Percentiles rank a stretch among this genome's conserved stretches.
phyloP scores from a whole-genome alignment of 2,113 vertebrate species.

The Ammospiza nelsoni region DNA sequence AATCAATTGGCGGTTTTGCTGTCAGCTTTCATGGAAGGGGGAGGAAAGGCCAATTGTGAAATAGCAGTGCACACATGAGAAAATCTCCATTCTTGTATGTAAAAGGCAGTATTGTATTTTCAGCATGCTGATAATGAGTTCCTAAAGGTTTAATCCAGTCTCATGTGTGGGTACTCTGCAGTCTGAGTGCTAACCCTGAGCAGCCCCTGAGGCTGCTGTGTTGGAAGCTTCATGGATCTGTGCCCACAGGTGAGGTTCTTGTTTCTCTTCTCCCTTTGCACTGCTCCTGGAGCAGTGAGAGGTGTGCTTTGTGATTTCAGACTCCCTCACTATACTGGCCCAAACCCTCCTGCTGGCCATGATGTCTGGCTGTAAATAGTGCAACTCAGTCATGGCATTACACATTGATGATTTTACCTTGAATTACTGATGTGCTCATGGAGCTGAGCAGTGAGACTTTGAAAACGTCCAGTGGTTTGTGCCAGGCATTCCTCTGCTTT shows the following conservation, averaged over 20 bases:
- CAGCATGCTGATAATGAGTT: background rate
- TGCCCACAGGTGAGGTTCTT: background rate
- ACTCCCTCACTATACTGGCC: background rate
- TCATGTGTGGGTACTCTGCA: accelerated
- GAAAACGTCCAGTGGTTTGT: background rate
- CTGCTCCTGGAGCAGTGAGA: background rate
- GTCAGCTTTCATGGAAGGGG: background rate
- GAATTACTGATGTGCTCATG: background rate
- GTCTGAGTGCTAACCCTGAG: background rate
- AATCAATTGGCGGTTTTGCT: background rate
- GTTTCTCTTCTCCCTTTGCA: background rate
- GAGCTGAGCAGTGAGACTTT: background rate
- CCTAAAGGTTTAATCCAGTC: background rate
- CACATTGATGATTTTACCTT: background rate
- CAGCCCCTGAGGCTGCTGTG: background rate
- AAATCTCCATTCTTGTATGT: background rate
- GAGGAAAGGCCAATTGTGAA: background rate
- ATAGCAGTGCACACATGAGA: background rate
- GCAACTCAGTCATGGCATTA: background rate
- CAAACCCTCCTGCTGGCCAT: background rate
- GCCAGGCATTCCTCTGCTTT: background rate
- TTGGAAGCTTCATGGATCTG: background rate
- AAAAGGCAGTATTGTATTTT: background rate
- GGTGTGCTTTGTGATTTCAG: background rate
- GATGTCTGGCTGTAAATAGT: background rate